phyloP scores from a whole-genome alignment of 2,888 invertebrate species.

The Stegophylla sp. region DNA sequence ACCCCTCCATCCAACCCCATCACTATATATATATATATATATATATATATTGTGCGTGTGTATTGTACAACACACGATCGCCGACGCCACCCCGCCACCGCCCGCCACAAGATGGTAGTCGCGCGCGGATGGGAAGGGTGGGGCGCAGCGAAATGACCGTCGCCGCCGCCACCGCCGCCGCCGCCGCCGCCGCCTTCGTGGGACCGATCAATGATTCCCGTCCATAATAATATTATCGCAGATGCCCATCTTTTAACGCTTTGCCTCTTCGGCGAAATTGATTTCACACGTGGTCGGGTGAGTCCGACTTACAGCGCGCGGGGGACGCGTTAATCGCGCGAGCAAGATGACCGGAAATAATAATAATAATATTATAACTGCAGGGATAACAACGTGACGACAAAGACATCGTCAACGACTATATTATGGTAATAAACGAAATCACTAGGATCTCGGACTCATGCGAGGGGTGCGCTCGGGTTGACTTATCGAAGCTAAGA shows the following conservation, averaged over 20 bases:
- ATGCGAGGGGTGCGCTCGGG: not conserved
- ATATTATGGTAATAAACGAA: not conserved
- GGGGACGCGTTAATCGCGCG: slow-evolving; percentile 3
- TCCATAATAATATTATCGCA: slow-evolving; percentile 51
- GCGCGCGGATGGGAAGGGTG: not conserved
- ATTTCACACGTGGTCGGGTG: slow-evolving; percentile 1
- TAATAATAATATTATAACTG: not conserved
- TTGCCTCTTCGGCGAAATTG: slow-evolving; percentile 41
- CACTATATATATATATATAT: no score
- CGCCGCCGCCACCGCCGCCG: slow-evolving; percentile 13
- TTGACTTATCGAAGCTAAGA: no score
- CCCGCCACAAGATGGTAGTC: no score
- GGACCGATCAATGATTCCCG: slow-evolving; percentile 56
- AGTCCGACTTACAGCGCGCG: not conserved
- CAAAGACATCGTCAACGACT: no score
- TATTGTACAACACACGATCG: no score
- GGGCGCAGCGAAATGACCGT: slow-evolving; percentile 49
- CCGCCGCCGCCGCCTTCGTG: slow-evolving; percentile 1
- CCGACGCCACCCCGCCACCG: not conserved
- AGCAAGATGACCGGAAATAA: not conserved
- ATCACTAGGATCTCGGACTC: not conserved
- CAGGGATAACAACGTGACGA: no score
- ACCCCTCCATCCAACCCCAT: no score
- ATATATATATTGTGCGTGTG: no score
- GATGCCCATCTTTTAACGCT: slow-evolving; percentile 42